phyloP scores from a whole-genome alignment of 37 sponge, comb jelly and placozoan genomes.

The Halisarca cf. caerulea region DNA sequence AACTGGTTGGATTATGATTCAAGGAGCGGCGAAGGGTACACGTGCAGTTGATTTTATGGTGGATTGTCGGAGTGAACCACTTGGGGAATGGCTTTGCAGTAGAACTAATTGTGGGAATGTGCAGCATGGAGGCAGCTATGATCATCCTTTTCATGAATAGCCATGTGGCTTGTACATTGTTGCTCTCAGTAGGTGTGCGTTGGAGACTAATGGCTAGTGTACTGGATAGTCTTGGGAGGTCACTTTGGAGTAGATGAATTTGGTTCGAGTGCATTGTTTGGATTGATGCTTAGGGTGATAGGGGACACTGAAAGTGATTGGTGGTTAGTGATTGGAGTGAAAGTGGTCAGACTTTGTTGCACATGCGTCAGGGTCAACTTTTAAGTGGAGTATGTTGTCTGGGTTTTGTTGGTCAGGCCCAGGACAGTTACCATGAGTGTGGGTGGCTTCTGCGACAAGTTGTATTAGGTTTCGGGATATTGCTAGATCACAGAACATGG shows the following conservation, averaged over 20 bases:
- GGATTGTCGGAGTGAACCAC: conserved; percentile 14
- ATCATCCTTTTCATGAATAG: too few relatives aligned
- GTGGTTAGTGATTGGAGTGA: too few relatives aligned
- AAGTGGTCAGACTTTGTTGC: conserved; percentile 36
- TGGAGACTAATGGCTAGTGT: too few relatives aligned
- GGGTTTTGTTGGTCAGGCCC: conserved; percentile 18
- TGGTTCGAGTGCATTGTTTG: too few relatives aligned
- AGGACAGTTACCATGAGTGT: conserved; percentile 41
- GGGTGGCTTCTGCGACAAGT: conserved; percentile 34
- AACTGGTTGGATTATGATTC: background rate
- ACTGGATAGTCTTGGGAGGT: too few relatives aligned
- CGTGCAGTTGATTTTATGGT: background rate
- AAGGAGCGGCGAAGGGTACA: background rate
- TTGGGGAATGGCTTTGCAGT: background rate
- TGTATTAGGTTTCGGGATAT: conserved; percentile 32
- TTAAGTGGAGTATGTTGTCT: background rate
- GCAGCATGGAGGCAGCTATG: too few relatives aligned
- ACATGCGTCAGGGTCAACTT: background rate
- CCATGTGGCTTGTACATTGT: too few relatives aligned
- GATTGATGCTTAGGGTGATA: too few relatives aligned
- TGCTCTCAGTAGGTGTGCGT: too few relatives aligned
- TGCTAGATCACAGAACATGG: conserved; percentile 34
- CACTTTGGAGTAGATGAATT: too few relatives aligned
- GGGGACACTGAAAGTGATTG: too few relatives aligned
- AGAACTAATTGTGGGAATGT: too few relatives aligned